phyloP scores from a whole-genome alignment of 2,113 vertebrate genomes.

The Dasyurus viverrinus region DNA sequence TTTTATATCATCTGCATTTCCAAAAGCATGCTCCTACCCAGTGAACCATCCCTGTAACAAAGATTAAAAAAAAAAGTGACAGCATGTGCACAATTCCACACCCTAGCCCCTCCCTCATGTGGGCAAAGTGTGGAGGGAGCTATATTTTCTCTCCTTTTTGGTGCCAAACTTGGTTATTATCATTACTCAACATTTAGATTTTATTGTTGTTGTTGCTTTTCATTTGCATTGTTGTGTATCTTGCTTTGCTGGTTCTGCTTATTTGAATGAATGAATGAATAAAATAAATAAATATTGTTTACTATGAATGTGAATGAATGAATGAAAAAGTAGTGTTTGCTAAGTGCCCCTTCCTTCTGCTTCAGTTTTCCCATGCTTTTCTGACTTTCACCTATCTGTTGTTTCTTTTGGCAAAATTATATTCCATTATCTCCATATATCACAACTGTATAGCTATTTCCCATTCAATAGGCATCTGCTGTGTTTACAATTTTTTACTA shows the following conservation, averaged over 20 bases:
- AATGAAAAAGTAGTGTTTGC: not conserved
- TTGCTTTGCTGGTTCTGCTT: not conserved
- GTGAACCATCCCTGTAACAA: not conserved
- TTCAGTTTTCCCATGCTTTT: not conserved
- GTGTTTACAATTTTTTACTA: not conserved
- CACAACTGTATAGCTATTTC: not conserved
- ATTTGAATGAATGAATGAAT: not conserved
- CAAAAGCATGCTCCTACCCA: not conserved
- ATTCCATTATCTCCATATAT: not conserved
- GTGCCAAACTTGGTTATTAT: not conserved
- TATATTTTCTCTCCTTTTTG: not conserved
- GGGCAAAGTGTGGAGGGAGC: not conserved
- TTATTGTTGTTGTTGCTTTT: not conserved
- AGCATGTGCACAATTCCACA: not conserved
- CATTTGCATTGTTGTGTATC: not conserved
- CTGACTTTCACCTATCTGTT: not conserved
- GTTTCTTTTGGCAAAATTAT: not conserved
- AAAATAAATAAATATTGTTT: no score
- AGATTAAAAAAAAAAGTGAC: not conserved
- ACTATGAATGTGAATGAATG: not conserved
- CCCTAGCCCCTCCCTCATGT: not conserved
- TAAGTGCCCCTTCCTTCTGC: not conserved
- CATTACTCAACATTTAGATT: not conserved
- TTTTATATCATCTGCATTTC: not conserved
- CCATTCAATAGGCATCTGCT: not conserved